A percentile compares a stretch with the other conserved stretches of the same genome.
These are phyloP conservation scores for Tachyglossus aculeatus DNA, from an alignment of 2,797 vertebrate genomes.

Conservation along the genomic window DNA sequence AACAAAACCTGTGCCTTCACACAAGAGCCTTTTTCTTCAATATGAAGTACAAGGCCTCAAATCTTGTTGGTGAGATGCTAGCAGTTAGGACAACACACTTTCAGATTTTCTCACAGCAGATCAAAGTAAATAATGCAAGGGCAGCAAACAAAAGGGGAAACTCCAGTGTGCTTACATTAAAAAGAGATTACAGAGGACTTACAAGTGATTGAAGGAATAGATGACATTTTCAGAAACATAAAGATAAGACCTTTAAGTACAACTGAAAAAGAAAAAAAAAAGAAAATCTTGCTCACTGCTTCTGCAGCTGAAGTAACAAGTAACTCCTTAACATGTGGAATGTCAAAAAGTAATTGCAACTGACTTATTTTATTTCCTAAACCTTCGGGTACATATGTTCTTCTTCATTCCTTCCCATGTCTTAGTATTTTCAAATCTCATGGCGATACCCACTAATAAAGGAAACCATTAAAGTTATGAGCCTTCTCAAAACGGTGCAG, in stretches of 20 bases:
- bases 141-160: conserved; percentile 79
- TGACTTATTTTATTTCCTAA: not conserved
- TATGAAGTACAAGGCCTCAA: conserved; percentile 77
- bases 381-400: conserved; percentile 19
- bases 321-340: conserved; percentile 28
- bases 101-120: conserved; percentile 83
- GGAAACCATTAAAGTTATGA: conserved; percentile 48
- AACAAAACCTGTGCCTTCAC: conserved; percentile 82
- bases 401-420: conserved; percentile 14
- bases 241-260: conserved; percentile 73
- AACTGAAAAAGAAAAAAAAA: conserved; percentile 60
- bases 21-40: conserved; percentile 81
- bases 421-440: conserved; percentile 45
- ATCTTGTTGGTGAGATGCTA: conserved; percentile 80
- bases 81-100: conserved; percentile 84
- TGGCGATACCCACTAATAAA: conserved; percentile 35
- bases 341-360: conserved; percentile 41
- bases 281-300: conserved; percentile 38
- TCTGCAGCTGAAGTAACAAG: conserved; percentile 54
- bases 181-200: conserved; percentile 80
- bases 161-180: conserved; percentile 76
- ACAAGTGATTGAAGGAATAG: conserved; percentile 78
- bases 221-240: conserved; percentile 77
- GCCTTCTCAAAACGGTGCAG: conserved; percentile 16
- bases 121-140: conserved; percentile 84